Evolutionary conservation across 2,797 vertebrate species (phyloP).

Genomic region (Steatocranus sp.): DNA sequence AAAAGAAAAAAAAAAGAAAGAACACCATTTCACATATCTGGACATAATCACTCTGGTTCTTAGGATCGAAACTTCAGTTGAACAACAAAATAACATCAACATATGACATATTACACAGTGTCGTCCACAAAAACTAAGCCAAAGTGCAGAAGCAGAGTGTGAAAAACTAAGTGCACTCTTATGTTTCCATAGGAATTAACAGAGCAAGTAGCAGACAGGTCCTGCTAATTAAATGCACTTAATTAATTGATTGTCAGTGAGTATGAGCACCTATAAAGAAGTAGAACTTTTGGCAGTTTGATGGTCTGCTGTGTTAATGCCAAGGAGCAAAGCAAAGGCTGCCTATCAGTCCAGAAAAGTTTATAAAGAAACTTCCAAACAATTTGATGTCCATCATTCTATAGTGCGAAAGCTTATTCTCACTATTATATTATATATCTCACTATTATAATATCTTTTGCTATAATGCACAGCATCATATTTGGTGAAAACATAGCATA

Average conservation of each 20-base stretch:
- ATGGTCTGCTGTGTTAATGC: background rate
- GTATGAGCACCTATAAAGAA: background rate
- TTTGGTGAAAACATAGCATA: background rate
- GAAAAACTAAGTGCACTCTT: background rate
- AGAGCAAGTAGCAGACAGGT: background rate
- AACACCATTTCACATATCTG: background rate
- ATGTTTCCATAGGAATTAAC: background rate
- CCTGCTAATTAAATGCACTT: background rate
- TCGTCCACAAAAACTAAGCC: background rate
- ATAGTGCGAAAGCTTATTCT: background rate
- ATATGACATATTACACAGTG: background rate
- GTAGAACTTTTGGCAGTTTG: background rate
- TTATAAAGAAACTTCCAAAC: background rate
- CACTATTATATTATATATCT: background rate
- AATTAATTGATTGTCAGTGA: background rate
- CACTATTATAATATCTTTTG: background rate
- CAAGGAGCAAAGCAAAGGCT: background rate
- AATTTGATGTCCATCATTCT: background rate
- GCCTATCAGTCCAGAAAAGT: rapidly evolving
- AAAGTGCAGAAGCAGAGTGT: background rate
- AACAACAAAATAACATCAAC: background rate
- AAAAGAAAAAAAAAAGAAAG: background rate
- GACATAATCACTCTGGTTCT: background rate
- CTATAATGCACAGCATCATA: background rate
- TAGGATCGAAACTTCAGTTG: background rate